Conservation (phyloP, 2,113 vertebrate genomes). For the Lophura nycthemera region DNA sequence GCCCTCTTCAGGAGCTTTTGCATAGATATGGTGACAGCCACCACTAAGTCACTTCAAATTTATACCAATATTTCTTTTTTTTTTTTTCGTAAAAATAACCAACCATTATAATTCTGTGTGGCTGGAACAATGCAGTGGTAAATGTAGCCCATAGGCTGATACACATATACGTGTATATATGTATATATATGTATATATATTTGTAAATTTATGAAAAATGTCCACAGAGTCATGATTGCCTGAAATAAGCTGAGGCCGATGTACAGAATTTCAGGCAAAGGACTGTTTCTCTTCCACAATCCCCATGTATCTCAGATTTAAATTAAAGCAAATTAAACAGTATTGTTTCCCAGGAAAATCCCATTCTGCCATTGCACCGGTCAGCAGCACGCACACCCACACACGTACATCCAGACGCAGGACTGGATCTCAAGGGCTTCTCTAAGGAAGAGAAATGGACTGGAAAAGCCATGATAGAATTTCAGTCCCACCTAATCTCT, state of each 20-base stretch:
- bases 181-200: conserved; percentile 58
- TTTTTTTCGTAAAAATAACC: not conserved
- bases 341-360: conserved; percentile 15
- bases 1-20: not conserved
- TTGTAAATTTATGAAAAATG: conserved; percentile 66
- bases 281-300: conserved; percentile 37
- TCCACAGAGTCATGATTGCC: conserved; percentile 36
- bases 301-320: not conserved
- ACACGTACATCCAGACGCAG: not conserved
- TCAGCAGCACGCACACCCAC: not conserved
- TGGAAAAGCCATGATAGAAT: not conserved
- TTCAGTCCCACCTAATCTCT: not conserved
- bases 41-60: not conserved
- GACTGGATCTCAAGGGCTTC: conserved; percentile 47
- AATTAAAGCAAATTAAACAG: not conserved
- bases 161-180: conserved; percentile 33
- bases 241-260: conserved; percentile 36
- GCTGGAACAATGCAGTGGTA: not conserved
- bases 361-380: not conserved
- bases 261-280: conserved; percentile 57
- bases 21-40: not conserved
- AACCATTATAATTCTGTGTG: not conserved
- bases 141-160: not conserved
- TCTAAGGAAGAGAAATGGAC: conserved; percentile 7
- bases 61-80: not conserved